Conservation (phyloP, 1,140 invertebrate genomes). For the Drosophila cardini region DNA sequence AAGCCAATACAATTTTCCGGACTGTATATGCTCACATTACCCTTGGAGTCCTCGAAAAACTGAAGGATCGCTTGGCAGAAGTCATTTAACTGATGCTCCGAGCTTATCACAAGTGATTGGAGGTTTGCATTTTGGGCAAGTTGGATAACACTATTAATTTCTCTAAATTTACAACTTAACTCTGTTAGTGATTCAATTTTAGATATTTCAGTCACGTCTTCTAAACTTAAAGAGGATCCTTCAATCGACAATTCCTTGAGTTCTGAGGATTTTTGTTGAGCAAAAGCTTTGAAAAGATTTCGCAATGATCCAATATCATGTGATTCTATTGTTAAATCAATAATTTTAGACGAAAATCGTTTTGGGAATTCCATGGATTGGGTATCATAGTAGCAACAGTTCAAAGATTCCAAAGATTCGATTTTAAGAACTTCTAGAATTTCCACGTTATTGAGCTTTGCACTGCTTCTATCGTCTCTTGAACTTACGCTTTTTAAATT, state of each 20-base stretch:
- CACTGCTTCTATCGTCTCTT: too few species aligned
- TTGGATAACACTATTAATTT: neutral
- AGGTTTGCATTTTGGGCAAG: neutral
- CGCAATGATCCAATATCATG: neutral
- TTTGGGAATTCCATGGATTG: neutral
- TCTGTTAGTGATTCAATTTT: neutral
- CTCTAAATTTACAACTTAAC: neutral
- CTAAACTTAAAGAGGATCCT: neutral
- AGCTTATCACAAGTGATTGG: neutral
- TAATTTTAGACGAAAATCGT: neutral
- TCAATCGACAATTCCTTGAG: neutral
- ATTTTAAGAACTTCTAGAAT: slow-evolving; percentile 6
- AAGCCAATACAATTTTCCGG: neutral
- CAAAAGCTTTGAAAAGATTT: slow-evolving; percentile 5
- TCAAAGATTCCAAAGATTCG: neutral
- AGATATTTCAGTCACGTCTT: slow-evolving; percentile 4
- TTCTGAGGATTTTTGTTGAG: neutral
- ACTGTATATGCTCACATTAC: neutral
- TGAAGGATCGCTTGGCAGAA: neutral
- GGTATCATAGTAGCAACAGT: neutral
- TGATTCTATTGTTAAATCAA: neutral
- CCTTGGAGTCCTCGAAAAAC: neutral
- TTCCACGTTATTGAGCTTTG: slow-evolving; percentile 7
- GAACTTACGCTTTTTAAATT: too few species aligned
- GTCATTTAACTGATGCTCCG: neutral